phyloP scores from a whole-genome alignment of 2,888 invertebrate genomes.

The Tromatobia lineatoria region DNA sequence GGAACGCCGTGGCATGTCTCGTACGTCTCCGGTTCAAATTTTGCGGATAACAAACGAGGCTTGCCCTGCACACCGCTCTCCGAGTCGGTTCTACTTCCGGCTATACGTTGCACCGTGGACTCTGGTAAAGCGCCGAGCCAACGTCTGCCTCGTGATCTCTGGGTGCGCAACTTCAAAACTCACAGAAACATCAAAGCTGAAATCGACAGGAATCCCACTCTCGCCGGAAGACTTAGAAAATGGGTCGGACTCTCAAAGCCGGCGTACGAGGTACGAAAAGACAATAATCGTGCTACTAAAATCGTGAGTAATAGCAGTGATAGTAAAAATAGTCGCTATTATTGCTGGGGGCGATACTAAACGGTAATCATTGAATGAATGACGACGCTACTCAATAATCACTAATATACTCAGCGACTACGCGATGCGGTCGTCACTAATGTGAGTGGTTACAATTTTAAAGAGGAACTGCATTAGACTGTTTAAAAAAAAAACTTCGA shows the following conservation, averaged over 20 bases:
- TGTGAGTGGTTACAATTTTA: too few relatives aligned
- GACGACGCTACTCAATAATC: not conserved
- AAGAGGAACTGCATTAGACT: too few relatives aligned
- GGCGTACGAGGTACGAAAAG: constrained; percentile 55
- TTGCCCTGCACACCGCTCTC: constrained; percentile 70
- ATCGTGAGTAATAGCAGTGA: not conserved
- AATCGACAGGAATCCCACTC: constrained; percentile 90
- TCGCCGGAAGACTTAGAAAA: constrained; percentile 75
- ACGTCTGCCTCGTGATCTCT: constrained; percentile 83
- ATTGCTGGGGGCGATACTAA: not conserved
- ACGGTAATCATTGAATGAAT: not conserved
- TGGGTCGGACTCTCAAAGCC: constrained; percentile 75
- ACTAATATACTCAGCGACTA: not conserved
- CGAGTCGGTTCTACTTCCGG: constrained; percentile 72
- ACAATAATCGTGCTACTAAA: not conserved
- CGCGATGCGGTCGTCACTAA: too few relatives aligned
- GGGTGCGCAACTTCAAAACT: constrained; percentile 93
- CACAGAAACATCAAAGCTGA: constrained; percentile 91
- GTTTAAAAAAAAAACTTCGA: too few relatives aligned
- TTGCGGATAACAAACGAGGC: constrained; percentile 81
- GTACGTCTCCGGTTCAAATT: constrained; percentile 80
- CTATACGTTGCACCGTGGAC: constrained; percentile 62
- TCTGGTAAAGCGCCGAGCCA: constrained; percentile 49
- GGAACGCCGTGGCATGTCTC: constrained; percentile 81
- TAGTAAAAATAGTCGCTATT: not conserved